Base-by-base conservation (phyloP, 2,113 vertebrate genomes). In the Ciconia maguari region DNA sequence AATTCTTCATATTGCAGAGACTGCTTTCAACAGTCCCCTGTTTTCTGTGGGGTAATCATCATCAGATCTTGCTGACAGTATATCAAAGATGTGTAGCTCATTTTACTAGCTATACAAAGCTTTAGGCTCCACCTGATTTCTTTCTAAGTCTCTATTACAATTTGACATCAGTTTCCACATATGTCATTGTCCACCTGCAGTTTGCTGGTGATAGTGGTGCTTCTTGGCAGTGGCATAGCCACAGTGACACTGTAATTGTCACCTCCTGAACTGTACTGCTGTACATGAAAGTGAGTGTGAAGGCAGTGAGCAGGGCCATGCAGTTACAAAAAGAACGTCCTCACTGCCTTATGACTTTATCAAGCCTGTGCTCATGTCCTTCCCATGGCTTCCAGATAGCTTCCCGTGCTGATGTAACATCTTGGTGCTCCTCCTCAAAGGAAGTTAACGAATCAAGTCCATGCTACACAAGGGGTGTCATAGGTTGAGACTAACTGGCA, bases 121-220 rank as follows among this genome's bases (percentile, higher is more conserved):
- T 49, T 88, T 68, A 57, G 4, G 6, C 52, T 92, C 83, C 19
- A 17, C 27, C 25, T 78, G 65, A 29, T 79, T 87, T 84, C 16
- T 64, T 79, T 30, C 13, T 20, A 70, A 61, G 68, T 38, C 26
- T 82, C 21, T 79, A 2, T 82, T 83, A 24, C 21, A 48, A 1
- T 2, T 0, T 75, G 51, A 74, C n/a, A 15, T 26, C 38, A 7
- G 10, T 68, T 92, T 89, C 44, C 22, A 51, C 12, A 17, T 42
- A 20, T 0, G 5, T 25, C 29, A 1, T 34, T 17, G 6, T 60
- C 52, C 19, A 14, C 0, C 5, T 80, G 57, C n/a, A 66, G 42
- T 82, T 80, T 87, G 60, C 42, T 69, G 70, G 55, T 90, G 57
- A 16, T 65, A 61, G 57, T 2, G 2, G 20, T 27, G 12, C 65